These are phyloP conservation scores for Lampris incognitus DNA, from an alignment of 2,113 vertebrate species.

Conservation along the genomic window DNA sequence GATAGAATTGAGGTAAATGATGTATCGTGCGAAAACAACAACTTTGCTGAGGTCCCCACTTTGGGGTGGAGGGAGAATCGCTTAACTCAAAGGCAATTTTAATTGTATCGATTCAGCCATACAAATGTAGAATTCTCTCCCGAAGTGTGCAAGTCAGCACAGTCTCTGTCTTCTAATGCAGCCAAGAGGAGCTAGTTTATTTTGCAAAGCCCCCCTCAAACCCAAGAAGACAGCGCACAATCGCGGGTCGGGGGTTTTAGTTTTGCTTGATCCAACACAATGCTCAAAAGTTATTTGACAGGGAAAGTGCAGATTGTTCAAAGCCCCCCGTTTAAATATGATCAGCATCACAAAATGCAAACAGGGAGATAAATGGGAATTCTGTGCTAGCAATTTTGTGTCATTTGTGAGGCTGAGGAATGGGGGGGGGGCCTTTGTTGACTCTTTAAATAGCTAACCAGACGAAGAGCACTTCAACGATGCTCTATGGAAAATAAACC, in stretches of 20 bases:
- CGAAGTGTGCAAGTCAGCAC: constrained; percentile 82
- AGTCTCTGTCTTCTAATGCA: constrained; percentile 80
- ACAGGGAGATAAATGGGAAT: constrained; percentile 68
- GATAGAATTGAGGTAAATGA: constrained; percentile 86
- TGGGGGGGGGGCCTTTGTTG: constrained; percentile 57
- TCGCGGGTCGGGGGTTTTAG: constrained; percentile 72
- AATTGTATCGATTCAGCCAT: constrained; percentile 87
- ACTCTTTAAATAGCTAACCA: constrained; percentile 55
- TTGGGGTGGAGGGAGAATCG: constrained; percentile 78
- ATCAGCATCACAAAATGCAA: constrained; percentile 79
- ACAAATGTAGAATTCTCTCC: constrained; percentile 83
- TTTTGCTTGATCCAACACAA: constrained; percentile 82
- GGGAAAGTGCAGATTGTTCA: constrained; percentile 75
- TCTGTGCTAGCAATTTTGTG: constrained; percentile 65
- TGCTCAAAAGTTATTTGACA: constrained; percentile 78
- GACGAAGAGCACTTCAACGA: constrained; percentile 57
- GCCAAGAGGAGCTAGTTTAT: constrained; percentile 76
- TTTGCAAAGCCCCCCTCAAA: constrained; percentile 75
- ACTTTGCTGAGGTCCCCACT: constrained; percentile 86
- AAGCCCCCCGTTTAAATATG: constrained; percentile 76
- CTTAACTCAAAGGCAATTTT: constrained; percentile 82
- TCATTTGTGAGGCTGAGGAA: constrained; percentile 61
- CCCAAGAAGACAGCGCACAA: constrained; percentile 74
- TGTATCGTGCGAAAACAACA: constrained; percentile 80
- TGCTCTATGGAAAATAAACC: constrained; percentile 46